Conservation (phyloP, 2,113 vertebrate genomes). For the Podocnemis expansa region DNA sequence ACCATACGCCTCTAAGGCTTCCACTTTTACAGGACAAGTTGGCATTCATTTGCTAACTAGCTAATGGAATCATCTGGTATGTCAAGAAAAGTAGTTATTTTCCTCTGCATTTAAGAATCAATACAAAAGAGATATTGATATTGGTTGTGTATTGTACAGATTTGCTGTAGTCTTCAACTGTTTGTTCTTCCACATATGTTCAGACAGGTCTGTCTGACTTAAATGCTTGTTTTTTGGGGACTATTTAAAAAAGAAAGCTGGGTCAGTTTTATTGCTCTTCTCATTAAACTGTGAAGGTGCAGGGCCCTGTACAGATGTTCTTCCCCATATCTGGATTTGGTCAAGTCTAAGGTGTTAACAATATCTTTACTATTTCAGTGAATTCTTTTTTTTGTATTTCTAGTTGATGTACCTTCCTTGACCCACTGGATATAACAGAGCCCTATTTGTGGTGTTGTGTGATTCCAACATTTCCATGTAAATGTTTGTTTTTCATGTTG, state of each 20-base stretch:
- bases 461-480: neutral
- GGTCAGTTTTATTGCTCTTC: neutral
- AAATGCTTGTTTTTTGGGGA: neutral
- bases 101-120: neutral
- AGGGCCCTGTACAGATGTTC: neutral
- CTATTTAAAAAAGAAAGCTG: neutral
- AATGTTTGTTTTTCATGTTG: neutral
- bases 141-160: neutral
- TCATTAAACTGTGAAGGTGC: neutral
- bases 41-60: neutral
- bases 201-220: neutral
- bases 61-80: neutral
- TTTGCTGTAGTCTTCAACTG: neutral
- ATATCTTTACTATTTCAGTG: neutral
- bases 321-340: neutral
- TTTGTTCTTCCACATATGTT: neutral
- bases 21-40: neutral
- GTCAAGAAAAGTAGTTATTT: neutral
- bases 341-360: neutral
- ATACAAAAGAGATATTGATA: too few species aligned
- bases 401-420: neutral
- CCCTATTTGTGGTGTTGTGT: neutral
- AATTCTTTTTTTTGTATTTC: neutral
- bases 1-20: neutral
- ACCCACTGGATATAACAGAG: neutral